Conservation (phyloP, 2,888 invertebrate genomes). For the Lumbricus terrestris region DNA sequence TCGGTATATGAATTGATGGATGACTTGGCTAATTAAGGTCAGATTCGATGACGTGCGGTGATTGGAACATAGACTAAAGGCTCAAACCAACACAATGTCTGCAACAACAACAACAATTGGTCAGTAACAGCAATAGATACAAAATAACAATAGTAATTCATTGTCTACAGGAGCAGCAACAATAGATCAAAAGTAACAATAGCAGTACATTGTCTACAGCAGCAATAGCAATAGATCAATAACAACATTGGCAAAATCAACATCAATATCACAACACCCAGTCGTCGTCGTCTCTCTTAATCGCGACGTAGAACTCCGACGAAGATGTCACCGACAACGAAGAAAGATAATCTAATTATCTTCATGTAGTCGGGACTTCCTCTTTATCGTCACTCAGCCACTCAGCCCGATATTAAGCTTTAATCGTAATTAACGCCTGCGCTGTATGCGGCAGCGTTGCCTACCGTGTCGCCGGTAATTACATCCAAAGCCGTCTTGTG, state of each 20-base stretch:
- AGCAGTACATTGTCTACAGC: too few relatives aligned
- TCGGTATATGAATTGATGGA: neutral
- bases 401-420: neutral
- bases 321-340: neutral
- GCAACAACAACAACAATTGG: too few relatives aligned
- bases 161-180: too few relatives aligned
- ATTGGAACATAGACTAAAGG: neutral
- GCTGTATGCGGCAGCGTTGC: neutral
- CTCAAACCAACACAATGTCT: neutral
- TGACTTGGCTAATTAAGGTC: neutral
- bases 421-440: neutral
- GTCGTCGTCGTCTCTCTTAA: neutral
- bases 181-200: too few relatives aligned
- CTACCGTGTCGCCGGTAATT: neutral
- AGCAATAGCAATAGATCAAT: too few relatives aligned
- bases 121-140: too few relatives aligned
- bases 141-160: too few relatives aligned
- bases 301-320: neutral
- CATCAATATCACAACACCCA: neutral
- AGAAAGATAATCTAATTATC: neutral
- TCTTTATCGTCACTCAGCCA: neutral
- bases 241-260: neutral
- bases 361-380: neutral
- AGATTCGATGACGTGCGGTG: too few relatives aligned
- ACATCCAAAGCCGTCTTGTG: neutral